Evolutionary conservation across 2,113 vertebrate genomes (phyloP).

Genomic region (Dromaius novaehollandiae): DNA sequence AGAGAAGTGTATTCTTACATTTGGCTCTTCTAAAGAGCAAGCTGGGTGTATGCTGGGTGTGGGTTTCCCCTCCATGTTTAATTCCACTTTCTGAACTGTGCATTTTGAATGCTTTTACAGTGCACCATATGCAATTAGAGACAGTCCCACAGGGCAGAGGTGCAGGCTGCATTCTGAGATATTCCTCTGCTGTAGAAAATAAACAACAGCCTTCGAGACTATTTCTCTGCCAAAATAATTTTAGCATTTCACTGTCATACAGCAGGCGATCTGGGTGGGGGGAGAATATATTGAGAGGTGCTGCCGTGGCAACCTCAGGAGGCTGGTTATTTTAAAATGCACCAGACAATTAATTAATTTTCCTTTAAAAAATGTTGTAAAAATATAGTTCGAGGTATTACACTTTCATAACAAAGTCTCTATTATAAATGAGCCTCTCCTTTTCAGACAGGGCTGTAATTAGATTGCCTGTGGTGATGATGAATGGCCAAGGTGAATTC

Average conservation of each 20-base stretch:
- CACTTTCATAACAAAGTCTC: slow-evolving; percentile 77
- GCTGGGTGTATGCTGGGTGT: slow-evolving; percentile 22
- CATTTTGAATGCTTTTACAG: slow-evolving; percentile 57
- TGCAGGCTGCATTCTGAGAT: slow-evolving; percentile 78
- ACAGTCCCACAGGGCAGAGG: slow-evolving; percentile 79
- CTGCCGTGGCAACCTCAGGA: slow-evolving; percentile 45
- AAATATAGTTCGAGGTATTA: slow-evolving; percentile 78
- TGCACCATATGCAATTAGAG: slow-evolving; percentile 70
- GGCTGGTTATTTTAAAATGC: slow-evolving; percentile 59
- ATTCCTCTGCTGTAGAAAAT: slow-evolving; percentile 76
- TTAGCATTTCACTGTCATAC: slow-evolving; percentile 75
- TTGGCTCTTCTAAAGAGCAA: slow-evolving; percentile 58
- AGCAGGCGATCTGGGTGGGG: slow-evolving; percentile 35
- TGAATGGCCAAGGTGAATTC: slow-evolving; percentile 74
- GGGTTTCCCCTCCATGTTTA: slow-evolving; percentile 40
- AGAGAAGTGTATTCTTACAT: slow-evolving; percentile 47
- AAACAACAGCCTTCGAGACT: slow-evolving; percentile 77
- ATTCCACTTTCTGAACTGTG: slow-evolving; percentile 57
- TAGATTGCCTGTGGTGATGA: slow-evolving; percentile 79
- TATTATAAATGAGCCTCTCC: slow-evolving; percentile 77
- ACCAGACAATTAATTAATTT: slow-evolving; percentile 81
- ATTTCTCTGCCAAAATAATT: slow-evolving; percentile 79
- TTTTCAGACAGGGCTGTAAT: slow-evolving; percentile 79
- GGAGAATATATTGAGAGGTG: slow-evolving; percentile 13
- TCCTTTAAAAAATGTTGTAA: slow-evolving; percentile 61